Conservation (phyloP, 1,140 invertebrate genomes). For the Drosophila nigromelanica region DNA sequence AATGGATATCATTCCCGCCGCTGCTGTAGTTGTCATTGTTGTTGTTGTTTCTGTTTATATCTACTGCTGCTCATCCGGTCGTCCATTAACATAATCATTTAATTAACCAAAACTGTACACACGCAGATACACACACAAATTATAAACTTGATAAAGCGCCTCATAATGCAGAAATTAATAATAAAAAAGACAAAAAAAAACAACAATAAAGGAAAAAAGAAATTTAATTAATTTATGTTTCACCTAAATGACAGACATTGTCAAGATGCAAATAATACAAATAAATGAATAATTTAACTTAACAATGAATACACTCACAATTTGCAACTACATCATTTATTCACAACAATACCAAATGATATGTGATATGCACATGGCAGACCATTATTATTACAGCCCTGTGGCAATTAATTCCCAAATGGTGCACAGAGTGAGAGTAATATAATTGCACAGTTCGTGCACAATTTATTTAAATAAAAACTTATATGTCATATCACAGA, state of each 20-base stretch:
- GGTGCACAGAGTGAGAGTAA: slow-evolving; percentile 7
- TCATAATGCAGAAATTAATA: slow-evolving; percentile 24
- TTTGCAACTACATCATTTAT: slow-evolving; percentile 47
- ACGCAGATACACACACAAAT: slow-evolving; percentile 30
- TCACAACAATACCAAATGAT: slow-evolving; percentile 56
- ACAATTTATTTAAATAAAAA: neutral
- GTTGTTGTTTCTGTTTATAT: slow-evolving; percentile 60
- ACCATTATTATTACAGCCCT: slow-evolving; percentile 35
- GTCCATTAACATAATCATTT: slow-evolving; percentile 82
- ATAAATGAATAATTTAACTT: slow-evolving; percentile 73
- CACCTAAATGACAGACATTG: slow-evolving; percentile 78
- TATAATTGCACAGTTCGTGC: neutral
- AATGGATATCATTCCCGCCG: slow-evolving; percentile 61
- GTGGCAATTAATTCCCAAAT: slow-evolving; percentile 34
- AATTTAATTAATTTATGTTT: slow-evolving; percentile 76
- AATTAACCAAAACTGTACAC: slow-evolving; percentile 75
- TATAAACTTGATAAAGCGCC: slow-evolving; percentile 52
- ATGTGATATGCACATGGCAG: slow-evolving; percentile 27
- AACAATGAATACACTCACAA: slow-evolving; percentile 51
- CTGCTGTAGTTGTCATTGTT: slow-evolving; percentile 20
- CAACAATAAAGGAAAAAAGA: slow-evolving; percentile 16
- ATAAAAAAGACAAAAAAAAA: neutral
- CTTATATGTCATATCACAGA: neutral
- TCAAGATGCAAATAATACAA: slow-evolving; percentile 77
- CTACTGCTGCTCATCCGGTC: slow-evolving; percentile 72